Conservation (phyloP, 2,113 vertebrate genomes). For the Hyaena hyaena region DNA sequence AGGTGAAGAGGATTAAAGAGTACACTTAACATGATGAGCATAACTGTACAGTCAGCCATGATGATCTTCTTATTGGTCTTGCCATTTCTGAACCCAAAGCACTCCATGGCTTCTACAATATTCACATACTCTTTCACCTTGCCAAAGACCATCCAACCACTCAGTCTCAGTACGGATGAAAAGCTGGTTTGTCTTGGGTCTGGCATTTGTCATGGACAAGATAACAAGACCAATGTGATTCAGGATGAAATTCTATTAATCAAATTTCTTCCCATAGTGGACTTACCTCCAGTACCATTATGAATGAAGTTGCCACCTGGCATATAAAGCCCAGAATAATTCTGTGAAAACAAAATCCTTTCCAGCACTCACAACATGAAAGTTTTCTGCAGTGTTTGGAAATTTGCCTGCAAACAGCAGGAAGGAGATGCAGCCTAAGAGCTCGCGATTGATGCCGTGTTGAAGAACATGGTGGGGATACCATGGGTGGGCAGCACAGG, state of each 20-base stretch:
- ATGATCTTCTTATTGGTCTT: neutral
- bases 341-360: neutral
- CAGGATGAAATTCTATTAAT: neutral
- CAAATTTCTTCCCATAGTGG: neutral
- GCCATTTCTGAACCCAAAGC: neutral
- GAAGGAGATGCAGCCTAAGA: neutral
- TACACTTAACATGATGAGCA: neutral
- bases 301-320: neutral
- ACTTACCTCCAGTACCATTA: neutral
- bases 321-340: neutral
- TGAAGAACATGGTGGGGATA: neutral
- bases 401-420: neutral
- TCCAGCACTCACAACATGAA: neutral
- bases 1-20: neutral
- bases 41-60: neutral
- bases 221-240: neutral
- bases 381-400: neutral
- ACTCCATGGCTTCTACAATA: neutral
- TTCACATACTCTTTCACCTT: too few species aligned
- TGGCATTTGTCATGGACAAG: neutral
- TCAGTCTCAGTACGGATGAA: neutral
- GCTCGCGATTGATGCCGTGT: neutral
- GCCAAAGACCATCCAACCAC: neutral
- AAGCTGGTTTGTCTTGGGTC: neutral
- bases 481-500: neutral